Conservation (phyloP, 2,797 vertebrate species). For the Brotula barbata region DNA sequence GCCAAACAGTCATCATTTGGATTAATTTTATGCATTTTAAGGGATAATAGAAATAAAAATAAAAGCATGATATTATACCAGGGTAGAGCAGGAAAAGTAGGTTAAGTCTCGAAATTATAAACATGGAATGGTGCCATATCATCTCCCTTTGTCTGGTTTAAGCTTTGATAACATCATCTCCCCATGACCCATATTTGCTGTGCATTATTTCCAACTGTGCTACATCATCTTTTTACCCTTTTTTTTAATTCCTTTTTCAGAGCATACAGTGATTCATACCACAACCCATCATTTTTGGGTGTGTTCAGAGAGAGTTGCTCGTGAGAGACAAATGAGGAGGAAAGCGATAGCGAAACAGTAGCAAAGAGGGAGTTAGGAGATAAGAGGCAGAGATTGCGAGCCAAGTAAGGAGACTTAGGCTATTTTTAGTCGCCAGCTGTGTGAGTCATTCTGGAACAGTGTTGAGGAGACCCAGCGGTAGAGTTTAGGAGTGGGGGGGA, state of each 20-base stretch:
- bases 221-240: constrained; percentile 47
- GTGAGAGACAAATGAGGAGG: constrained; percentile 31
- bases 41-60: constrained; percentile 36
- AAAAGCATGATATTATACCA: constrained; percentile 15
- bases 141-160: constrained; percentile 58
- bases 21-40: constrained; percentile 23
- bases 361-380: constrained; percentile 4
- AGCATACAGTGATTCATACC: constrained; percentile 59
- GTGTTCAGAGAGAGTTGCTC: constrained; percentile 10
- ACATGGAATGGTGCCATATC: constrained; percentile 59
- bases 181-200: constrained; percentile 65
- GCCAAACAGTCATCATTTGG: constrained; percentile 23
- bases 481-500: constrained; percentile 23
- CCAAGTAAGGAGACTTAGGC: constrained; percentile 56
- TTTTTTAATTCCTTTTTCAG: constrained; percentile 25
- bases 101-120: constrained; percentile 47
- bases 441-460: constrained; percentile 71
- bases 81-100: constrained; percentile 31
- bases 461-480: constrained; percentile 48
- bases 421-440: constrained; percentile 78
- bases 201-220: constrained; percentile 65
- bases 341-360: constrained; percentile 25
- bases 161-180: constrained; percentile 68
- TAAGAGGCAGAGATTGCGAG: constrained; percentile 1
- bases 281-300: too few species aligned